Conservation (phyloP, 2,113 vertebrate genomes). For the Oreochromis niloticus region DNA sequence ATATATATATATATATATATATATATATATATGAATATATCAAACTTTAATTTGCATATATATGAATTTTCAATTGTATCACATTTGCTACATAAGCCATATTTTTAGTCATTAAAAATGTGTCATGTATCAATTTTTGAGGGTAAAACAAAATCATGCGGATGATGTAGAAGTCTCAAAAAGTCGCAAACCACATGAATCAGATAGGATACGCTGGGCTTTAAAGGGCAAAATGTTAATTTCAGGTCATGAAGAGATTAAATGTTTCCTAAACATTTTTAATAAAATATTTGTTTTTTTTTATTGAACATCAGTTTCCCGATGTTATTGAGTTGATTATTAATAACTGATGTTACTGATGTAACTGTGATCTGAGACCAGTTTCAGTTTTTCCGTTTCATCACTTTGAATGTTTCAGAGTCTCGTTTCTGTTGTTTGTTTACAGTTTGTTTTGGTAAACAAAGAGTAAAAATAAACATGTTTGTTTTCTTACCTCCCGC, state of each 20-base stretch:
- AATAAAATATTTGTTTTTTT: background rate
- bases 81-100: background rate
- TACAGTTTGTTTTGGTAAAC: background rate
- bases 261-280: background rate
- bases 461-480: background rate
- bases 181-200: background rate
- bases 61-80: background rate
- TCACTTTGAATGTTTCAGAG: background rate
- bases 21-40: background rate
- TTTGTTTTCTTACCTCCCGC: conserved; percentile 49
- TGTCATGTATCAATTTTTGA: background rate
- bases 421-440: background rate
- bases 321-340: background rate
- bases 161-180: background rate
- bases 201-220: background rate
- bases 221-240: background rate
- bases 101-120: background rate
- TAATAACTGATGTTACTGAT: background rate
- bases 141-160: background rate
- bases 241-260: background rate
- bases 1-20: background rate
- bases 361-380: background rate
- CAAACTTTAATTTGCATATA: background rate
- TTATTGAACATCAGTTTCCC: background rate
- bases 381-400: background rate